phyloP scores from a whole-genome alignment of 2,113 vertebrate species.

The Mirza zaza region DNA sequence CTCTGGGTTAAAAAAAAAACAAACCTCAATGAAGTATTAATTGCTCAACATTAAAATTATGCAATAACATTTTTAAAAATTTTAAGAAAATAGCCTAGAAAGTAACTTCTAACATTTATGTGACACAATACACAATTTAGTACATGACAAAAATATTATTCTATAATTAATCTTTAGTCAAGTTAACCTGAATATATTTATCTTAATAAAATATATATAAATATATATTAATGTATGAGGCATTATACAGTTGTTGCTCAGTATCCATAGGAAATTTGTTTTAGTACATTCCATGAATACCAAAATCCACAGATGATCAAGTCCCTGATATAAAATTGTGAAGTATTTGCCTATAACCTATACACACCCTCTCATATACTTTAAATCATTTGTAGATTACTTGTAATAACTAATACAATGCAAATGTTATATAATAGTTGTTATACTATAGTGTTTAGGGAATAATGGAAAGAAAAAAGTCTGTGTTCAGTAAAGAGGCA shows the following conservation, averaged over 20 bases:
- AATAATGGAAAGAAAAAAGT: background rate
- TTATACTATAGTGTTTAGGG: background rate
- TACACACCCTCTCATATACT: background rate
- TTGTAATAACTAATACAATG: background rate
- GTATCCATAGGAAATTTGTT: background rate
- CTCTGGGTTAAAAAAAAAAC: background rate
- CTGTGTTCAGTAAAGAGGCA: background rate
- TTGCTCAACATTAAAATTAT: background rate
- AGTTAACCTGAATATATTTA: background rate
- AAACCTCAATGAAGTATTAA: background rate
- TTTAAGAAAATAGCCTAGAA: background rate
- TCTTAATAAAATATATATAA: background rate
- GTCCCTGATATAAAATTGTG: background rate
- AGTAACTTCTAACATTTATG: background rate
- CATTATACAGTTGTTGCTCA: background rate
- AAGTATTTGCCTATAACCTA: background rate
- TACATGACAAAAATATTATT: background rate
- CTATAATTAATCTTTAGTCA: background rate
- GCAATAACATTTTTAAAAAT: background rate
- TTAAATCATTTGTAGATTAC: background rate
- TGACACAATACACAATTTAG: background rate
- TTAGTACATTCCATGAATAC: background rate
- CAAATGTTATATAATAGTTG: background rate
- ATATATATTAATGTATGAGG: background rate
- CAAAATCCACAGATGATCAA: background rate